Percentiles rank a stretch among this genome's conserved stretches.
phyloP scores from a whole-genome alignment of 1,140 invertebrate species.

The Sarcophaga peregrina region DNA sequence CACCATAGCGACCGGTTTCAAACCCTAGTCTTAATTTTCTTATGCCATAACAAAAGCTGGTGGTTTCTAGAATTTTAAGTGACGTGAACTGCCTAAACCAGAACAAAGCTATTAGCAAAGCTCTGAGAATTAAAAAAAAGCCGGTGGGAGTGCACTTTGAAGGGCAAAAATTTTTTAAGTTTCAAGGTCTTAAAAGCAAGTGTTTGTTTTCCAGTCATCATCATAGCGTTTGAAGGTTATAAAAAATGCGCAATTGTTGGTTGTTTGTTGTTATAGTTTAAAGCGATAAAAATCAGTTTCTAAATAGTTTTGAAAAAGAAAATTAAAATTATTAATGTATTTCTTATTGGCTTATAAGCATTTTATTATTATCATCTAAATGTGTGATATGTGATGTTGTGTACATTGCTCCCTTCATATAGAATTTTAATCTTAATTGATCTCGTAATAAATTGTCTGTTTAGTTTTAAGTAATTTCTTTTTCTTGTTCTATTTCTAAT shows the following conservation, averaged over 20 bases:
- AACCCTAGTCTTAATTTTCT: too few relatives aligned
- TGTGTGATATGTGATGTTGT: neutral
- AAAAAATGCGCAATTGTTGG: neutral
- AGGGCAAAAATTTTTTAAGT: too few relatives aligned
- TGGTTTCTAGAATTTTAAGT: too few relatives aligned
- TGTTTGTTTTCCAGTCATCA: too few relatives aligned
- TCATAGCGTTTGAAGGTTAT: too few relatives aligned
- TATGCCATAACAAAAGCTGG: too few relatives aligned
- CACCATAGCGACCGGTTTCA: too few relatives aligned
- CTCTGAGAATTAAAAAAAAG: too few relatives aligned
- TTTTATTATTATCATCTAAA: neutral
- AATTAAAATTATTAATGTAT: neutral
- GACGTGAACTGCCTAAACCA: too few relatives aligned
- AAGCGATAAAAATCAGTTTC: neutral
- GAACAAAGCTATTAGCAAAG: too few relatives aligned
- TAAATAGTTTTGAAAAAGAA: neutral
- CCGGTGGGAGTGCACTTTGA: too few relatives aligned
- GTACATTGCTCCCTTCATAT: neutral
- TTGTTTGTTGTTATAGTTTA: neutral
- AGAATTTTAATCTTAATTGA: slow-evolving; percentile 28
- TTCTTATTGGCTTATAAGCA: neutral
- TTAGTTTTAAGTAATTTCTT: slow-evolving; percentile 10
- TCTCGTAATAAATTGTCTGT: neutral
- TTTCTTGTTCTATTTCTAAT: neutral
- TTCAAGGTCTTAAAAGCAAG: too few relatives aligned